Evolutionary conservation across 2,113 vertebrate species (phyloP).

Genomic region (Myotis lucifugus): DNA sequence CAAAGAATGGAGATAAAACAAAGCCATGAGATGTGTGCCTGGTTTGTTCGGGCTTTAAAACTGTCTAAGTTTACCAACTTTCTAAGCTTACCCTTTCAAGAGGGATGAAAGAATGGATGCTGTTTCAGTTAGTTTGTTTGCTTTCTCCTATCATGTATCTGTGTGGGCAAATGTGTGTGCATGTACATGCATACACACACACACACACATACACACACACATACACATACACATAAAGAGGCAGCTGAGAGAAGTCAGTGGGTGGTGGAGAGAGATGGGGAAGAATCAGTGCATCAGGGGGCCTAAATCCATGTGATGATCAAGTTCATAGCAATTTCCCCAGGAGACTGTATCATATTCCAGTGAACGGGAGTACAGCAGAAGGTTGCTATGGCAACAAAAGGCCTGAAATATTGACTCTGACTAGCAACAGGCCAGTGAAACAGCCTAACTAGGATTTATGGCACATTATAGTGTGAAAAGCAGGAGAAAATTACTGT

Average conservation of each 20-base stretch:
- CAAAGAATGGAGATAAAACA: neutral
- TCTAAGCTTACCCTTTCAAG: neutral
- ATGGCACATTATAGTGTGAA: slow-evolving; percentile 87
- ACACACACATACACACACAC: neutral
- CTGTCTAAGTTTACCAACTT: neutral
- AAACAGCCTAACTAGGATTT: slow-evolving; percentile 88
- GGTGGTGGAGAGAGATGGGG: slow-evolving; percentile 16
- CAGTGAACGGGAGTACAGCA: slow-evolving; percentile 66
- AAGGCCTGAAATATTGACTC: slow-evolving; percentile 86
- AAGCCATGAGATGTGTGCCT: slow-evolving; percentile 8
- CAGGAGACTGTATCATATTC: slow-evolving; percentile 81
- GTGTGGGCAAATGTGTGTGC: neutral
- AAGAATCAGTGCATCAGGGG: slow-evolving; percentile 42
- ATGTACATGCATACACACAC: fast-evolving
- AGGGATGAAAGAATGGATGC: slow-evolving; percentile 9
- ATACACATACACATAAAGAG: neutral
- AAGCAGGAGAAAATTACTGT: slow-evolving; percentile 89
- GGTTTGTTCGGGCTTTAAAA: slow-evolving; percentile 63
- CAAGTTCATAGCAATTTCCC: slow-evolving; percentile 74
- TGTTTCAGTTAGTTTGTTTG: neutral
- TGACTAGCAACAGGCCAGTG: slow-evolving; percentile 82
- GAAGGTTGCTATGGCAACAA: slow-evolving; percentile 85
- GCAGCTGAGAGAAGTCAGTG: neutral
- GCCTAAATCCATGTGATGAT: slow-evolving; percentile 68
- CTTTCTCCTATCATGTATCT: neutral